Evolutionary conservation across 2,888 invertebrate genomes (phyloP).

Genomic region (Galerucella nymphaeae): DNA sequence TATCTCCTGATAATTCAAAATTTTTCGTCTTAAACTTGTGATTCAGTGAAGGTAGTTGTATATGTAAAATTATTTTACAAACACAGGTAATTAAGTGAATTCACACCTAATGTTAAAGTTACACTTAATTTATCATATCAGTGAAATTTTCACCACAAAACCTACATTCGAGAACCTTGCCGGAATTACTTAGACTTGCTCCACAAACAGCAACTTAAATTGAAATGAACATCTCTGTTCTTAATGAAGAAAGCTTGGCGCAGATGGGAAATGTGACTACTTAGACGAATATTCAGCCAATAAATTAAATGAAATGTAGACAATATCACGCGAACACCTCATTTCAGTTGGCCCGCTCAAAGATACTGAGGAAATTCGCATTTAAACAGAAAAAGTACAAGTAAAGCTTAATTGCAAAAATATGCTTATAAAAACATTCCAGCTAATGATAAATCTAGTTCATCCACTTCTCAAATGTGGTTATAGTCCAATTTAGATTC

Average conservation of each 20-base stretch:
- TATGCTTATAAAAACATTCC: no score
- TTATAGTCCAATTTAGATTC: no score
- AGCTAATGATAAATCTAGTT: no score
- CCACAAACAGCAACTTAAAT: not conserved
- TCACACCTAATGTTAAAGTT: not conserved
- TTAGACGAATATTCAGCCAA: constrained; percentile 1
- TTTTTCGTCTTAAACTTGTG: not conserved
- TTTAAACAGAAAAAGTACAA: not conserved
- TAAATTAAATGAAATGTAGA: not conserved
- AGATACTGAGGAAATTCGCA: not conserved
- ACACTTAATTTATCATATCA: not conserved
- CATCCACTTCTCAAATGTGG: no score
- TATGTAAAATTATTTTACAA: not conserved
- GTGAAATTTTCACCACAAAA: not conserved
- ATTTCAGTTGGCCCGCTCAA: not conserved
- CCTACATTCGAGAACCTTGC: not conserved
- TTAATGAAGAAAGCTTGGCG: not conserved
- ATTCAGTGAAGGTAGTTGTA: not conserved
- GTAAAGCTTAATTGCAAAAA: no score
- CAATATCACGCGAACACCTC: not conserved
- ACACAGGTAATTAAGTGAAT: not conserved
- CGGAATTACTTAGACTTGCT: no score
- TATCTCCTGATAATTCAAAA: not conserved
- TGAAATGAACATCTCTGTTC: constrained; percentile 4
- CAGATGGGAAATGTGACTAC: not conserved